Percentiles rank a stretch among this genome's conserved stretches.
phyloP scores from a whole-genome alignment of 2,888 invertebrate genomes.

The Horisme vitalbata region DNA sequence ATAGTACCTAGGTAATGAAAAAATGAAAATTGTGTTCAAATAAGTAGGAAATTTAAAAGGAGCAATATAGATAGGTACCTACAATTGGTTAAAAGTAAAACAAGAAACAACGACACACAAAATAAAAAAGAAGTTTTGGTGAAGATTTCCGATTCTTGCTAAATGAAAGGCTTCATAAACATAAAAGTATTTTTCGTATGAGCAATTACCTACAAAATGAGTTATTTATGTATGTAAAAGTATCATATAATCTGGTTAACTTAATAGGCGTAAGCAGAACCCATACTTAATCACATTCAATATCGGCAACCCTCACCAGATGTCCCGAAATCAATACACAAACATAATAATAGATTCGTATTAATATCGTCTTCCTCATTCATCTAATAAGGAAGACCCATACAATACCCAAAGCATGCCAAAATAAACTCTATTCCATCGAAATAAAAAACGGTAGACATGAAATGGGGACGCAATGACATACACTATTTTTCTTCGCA shows the following conservation, averaged over 20 bases:
- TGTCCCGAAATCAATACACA: slow-evolving; percentile 47
- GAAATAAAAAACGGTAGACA: slow-evolving; percentile 21
- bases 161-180: too few species aligned
- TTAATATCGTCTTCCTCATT: slow-evolving; percentile 55
- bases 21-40: too few species aligned
- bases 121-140: too few species aligned
- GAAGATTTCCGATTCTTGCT: too few species aligned
- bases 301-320: slow-evolving; percentile 21
- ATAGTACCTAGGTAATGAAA: too few species aligned
- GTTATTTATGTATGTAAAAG: too few species aligned
- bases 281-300: slow-evolving; percentile 11
- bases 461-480: slow-evolving; percentile 31
- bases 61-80: too few species aligned
- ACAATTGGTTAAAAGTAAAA: too few species aligned
- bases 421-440: slow-evolving; percentile 29
- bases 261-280: slow-evolving; percentile 7
- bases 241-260: neutral
- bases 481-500: slow-evolving; percentile 69
- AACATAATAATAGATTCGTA: slow-evolving; percentile 56
- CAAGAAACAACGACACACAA: too few species aligned
- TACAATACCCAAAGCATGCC: slow-evolving; percentile 30
- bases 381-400: slow-evolving; percentile 59
- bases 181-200: too few species aligned
- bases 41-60: too few species aligned
- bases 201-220: too few species aligned